These are phyloP conservation scores for Pseudomyrmex cubaensis DNA, from an alignment of 1,140 invertebrate genomes.

Conservation along the genomic window DNA sequence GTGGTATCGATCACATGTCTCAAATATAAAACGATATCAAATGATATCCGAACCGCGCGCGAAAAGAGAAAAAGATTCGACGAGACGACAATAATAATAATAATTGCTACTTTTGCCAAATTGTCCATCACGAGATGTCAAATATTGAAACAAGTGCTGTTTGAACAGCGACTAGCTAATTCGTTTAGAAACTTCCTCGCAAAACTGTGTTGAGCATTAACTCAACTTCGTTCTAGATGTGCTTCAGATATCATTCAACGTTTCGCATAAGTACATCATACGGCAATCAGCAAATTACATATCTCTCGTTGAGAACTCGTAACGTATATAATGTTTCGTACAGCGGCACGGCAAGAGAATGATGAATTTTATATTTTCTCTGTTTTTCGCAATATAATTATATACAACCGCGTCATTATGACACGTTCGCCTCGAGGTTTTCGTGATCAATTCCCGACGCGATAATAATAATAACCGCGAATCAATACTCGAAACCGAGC, in stretches of 20 bases:
- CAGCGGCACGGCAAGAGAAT: no score
- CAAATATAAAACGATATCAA: background rate
- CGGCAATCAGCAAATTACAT: no score
- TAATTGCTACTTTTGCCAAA: background rate
- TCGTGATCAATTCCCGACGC: background rate
- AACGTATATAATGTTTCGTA: no score
- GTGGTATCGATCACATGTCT: background rate
- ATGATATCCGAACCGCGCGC: no score
- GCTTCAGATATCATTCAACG: background rate
- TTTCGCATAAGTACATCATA: no score
- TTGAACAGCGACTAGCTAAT: background rate
- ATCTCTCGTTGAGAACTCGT: no score
- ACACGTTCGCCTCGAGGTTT: background rate
- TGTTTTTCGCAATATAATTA: no score
- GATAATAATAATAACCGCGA: background rate
- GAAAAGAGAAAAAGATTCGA: background rate
- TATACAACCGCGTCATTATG: background rate
- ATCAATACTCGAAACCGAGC: background rate
- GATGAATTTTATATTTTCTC: no score
- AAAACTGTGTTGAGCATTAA: conserved; percentile 8
- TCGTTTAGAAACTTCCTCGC: conserved; percentile 14
- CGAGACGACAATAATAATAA: no score
- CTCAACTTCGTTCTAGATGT: conserved; percentile 6
- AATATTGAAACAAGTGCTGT: conserved; percentile 16
- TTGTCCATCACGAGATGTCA: background rate